Base-by-base conservation (phyloP, 2,888 invertebrate genomes). In the Spatulosminthurus flaviceps region DNA sequence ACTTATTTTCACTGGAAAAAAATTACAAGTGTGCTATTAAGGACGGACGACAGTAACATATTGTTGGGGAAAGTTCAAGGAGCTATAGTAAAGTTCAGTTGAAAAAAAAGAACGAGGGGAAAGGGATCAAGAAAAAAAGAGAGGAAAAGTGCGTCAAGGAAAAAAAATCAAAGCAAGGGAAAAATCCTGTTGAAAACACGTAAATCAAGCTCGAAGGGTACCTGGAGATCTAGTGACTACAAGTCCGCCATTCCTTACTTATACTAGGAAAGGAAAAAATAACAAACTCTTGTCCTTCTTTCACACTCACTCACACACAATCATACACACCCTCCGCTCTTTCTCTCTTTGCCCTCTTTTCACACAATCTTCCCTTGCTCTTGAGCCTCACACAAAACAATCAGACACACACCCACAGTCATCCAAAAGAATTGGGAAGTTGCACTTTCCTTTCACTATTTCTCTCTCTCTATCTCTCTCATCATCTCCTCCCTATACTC, bases 191-290 rank as follows among this genome's bases (percentile, higher is more conserved):
- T 70, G 41, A 70, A 70, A 70, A 70, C 70, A 70, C 34, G 42
- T 70, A 70, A 70, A 70, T 70, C 70, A 69, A 69, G 19, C n/a
- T 29, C 19, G 70, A 34, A 34, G 42, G 70, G 42, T 41, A 70
- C 21, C n/a, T 70, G 13, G 21, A 70, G n/a, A 28, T 69, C 69
- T 70, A 28, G 64, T 34, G 70, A 41, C 70, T 41, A 21, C 41
- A 64, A 24, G 7, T 60, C 4, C 60, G 21, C n/a, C n/a, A n/a
- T n/a, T n/a, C n/a, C n/a, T n/a, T n/a, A n/a, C n/a, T 9, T 21
- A 22, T 21, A 22, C 61, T 24, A 69, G 16, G 26, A 34, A 29
- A 70, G n/a, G 22, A 41, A 41, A 70, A 70, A 70, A 41, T 41
- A 34, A 70, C 70, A 21, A 41, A 70, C 34, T 42, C 22, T 72